phyloP scores from a whole-genome alignment of 2,113 vertebrate species.

The Mormyrus lacerda region DNA sequence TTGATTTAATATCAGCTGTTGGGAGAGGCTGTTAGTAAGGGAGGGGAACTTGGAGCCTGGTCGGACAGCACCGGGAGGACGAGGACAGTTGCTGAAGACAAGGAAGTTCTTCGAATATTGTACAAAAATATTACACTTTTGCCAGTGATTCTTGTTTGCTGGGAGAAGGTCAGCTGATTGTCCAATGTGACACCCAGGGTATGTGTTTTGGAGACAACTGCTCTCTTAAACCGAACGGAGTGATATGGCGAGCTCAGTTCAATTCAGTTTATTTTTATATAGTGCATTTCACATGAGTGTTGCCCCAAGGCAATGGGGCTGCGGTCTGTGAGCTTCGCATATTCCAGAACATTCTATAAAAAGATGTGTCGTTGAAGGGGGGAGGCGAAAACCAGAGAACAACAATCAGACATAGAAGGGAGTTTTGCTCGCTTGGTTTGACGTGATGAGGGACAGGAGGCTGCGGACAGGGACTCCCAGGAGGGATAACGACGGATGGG shows the following conservation, averaged over 20 bases:
- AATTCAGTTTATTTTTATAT: background rate
- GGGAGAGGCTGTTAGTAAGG: background rate
- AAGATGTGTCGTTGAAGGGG: background rate
- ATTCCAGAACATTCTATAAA: background rate
- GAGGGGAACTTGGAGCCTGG: background rate
- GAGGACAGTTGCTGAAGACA: background rate
- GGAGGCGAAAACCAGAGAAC: background rate
- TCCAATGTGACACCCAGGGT: background rate
- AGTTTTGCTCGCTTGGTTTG: background rate
- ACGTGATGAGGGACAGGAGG: background rate
- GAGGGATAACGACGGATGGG: background rate
- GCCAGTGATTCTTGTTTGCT: background rate
- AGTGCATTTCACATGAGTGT: background rate
- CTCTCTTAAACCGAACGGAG: background rate
- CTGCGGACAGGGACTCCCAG: background rate
- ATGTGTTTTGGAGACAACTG: background rate
- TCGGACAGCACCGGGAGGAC: background rate
- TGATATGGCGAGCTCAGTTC: background rate
- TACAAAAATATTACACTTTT: background rate
- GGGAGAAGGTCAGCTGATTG: background rate
- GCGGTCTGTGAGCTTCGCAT: background rate
- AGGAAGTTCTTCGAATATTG: background rate
- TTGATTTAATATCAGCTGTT: background rate
- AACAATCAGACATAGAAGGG: background rate
- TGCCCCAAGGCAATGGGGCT: background rate